Evolutionary conservation across 2,797 vertebrate genomes (phyloP), one percentile per base, ranked within the genome.

Genomic region (Jordanella pulchra): DNA sequence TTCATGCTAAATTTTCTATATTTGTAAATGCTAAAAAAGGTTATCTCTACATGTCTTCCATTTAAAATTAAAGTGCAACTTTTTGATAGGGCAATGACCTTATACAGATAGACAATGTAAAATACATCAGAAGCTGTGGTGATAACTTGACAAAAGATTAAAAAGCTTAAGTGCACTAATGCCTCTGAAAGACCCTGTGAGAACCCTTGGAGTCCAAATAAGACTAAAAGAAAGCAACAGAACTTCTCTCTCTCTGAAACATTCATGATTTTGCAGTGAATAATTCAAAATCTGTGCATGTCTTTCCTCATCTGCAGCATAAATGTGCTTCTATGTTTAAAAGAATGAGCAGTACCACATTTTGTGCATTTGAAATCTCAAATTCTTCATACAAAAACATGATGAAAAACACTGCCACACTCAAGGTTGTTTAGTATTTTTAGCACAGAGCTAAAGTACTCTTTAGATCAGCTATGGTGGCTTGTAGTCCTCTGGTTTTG

Each of bases 231-330:
- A 87, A 84, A 87, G 80, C 76, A 77, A 76, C 64, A 75, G 75
- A 10, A 80, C 58, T 54, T 35, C 48, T 30, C 48, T 84, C 60
- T 70, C 60, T 84, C 75, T 90, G 69, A 90, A 79, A 90, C 64
- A 90, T 90, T 91, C 51, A 87, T 90, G 77, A 73, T 68, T 77
- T 83, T 51, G 65, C 30, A 61, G 68, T 93, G 58, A 92, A 91
- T 92, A 89, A 90, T 92, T 91, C 73, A 91, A 61, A 12, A 60
- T 27, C 7, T 80, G 82, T 72, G 80, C 61, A 54, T 77, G 71
- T 67, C 77, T 71, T 78, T 69, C 72, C 74, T 32, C 75, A 84
- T 76, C 39, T 84, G 7, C 66, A 71, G 73, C 69, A 79, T 70
- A 79, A 73, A 67, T 70, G 77, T 54, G 35, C 17, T 77, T 67